phyloP scores from a whole-genome alignment of 2,888 invertebrate genomes.

The Cyclophora albipunctata region DNA sequence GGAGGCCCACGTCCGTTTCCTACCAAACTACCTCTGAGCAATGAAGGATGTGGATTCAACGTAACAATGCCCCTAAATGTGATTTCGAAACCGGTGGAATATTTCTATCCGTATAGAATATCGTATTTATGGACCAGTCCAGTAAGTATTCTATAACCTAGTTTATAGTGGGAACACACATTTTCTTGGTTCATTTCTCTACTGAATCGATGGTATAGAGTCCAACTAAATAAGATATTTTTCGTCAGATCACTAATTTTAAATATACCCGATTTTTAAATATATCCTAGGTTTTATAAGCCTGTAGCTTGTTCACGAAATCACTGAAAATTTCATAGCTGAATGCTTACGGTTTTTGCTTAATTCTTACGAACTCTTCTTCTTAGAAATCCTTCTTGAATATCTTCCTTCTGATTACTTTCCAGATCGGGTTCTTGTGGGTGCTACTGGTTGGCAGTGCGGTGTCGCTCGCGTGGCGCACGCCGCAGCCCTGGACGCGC shows the following conservation, averaged over 20 bases:
- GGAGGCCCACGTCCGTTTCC: slow-evolving; percentile 83
- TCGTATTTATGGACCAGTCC: slow-evolving; percentile 84
- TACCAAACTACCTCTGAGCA: slow-evolving; percentile 73
- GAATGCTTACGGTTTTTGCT: no score
- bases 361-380: no score
- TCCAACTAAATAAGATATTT: no score
- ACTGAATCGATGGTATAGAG: slow-evolving; percentile 5
- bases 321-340: no score
- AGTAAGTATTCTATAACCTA: slow-evolving; percentile 32
- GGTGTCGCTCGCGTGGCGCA: slow-evolving; percentile 47
- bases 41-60: slow-evolving; percentile 71
- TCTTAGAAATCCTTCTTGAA: no score
- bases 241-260: no score
- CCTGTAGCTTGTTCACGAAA: no score
- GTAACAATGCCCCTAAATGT: slow-evolving; percentile 28
- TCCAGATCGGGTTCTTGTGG: slow-evolving; percentile 60
- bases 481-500: slow-evolving; percentile 56
- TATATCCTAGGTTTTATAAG: no score
- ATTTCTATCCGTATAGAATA: slow-evolving; percentile 80
- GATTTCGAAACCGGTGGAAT: slow-evolving; percentile 36
- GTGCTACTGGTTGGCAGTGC: slow-evolving; percentile 47
- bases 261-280: no score
- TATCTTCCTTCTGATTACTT: background rate
- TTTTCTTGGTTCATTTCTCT: no score
- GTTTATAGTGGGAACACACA: no score